Conservation (phyloP, 1,140 invertebrate genomes). For the Amyelois transitella region DNA sequence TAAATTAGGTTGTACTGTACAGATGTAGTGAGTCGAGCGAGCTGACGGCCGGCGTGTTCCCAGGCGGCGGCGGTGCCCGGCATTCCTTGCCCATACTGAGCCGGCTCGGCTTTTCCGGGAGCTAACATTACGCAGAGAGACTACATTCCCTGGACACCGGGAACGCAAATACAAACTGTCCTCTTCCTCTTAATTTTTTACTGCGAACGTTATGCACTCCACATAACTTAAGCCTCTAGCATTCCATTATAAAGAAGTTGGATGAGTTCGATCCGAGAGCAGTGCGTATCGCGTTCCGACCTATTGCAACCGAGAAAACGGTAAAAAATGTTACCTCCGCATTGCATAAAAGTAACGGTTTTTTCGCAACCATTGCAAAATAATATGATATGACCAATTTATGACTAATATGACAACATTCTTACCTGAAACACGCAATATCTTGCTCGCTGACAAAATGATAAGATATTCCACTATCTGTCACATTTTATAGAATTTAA, state of each 20-base stretch:
- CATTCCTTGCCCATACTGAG: slow-evolving; percentile 65
- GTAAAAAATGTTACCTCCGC: neutral
- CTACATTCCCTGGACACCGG: slow-evolving; percentile 51
- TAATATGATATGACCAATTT: neutral
- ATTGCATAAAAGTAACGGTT: neutral
- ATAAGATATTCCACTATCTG: neutral
- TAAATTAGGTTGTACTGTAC: slow-evolving; percentile 38
- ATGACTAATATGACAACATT: neutral
- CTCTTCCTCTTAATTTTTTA: slow-evolving; percentile 51
- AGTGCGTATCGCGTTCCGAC: neutral
- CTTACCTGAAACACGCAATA: no score
- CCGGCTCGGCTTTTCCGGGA: slow-evolving; percentile 59
- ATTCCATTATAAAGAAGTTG: neutral
- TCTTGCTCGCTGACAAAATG: no score
- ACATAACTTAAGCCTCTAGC: neutral
- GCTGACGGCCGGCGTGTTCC: slow-evolving; percentile 39
- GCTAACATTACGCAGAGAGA: slow-evolving; percentile 32
- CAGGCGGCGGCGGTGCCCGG: slow-evolving; percentile 36
- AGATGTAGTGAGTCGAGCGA: slow-evolving; percentile 38
- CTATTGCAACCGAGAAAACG: neutral
- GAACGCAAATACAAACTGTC: slow-evolving; percentile 43
- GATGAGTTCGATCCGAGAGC: neutral
- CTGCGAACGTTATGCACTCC: slow-evolving; percentile 6
- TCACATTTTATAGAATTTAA: neutral
- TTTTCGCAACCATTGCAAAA: neutral